Base-by-base conservation (phyloP, 1,140 invertebrate species). In the Brachionus sp. region DNA sequence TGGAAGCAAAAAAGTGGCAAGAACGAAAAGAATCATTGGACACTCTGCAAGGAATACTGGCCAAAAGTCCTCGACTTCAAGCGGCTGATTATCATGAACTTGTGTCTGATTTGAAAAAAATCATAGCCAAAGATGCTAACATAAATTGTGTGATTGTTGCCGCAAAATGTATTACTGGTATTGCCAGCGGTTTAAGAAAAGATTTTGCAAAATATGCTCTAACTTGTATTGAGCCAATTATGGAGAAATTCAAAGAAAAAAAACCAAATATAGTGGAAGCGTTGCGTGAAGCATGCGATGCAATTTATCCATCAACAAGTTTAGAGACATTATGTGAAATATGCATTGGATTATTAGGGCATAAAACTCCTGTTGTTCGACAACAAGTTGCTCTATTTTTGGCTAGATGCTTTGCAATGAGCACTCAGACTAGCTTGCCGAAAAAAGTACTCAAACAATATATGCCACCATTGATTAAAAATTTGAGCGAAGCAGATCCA, bases 171-270 rank as follows among this genome's bases (percentile, higher is more conserved):
- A 86, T 98, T 5, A 91, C 92, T 6, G 91, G 92, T 75, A 87
- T 99, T 46, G 96, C 95, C 0, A 91, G 87, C 57, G 97, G 96
- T 13, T 90, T 99, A 16, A 93, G 95, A 53, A 95, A 93, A 86
- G 92, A 93, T 83, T 99, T 98, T 89, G 90, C 92, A 10, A 91
- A 92, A 0, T 97, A 97, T 90, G 93, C 95, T 0, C 84, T 84
- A 23, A 85, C 92, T 35, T 93, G 94, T 86, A 90, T 97, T 7
- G 91, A 94, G 1, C 91, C 92, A 0, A 90, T 96, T 25, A 88
- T 98, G 7, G 95, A 98, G 86, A 98, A 98, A 90, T 98, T 99
- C 86, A 97, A 96, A 86, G 97, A 99, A 88, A 98, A 98, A 90
- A 99, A 99, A 86, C 90, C 92, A 44, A 95, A 92, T 88, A 95